Conservation (phyloP, 1,140 invertebrate genomes). For the Zaprionus camerounensis region DNA sequence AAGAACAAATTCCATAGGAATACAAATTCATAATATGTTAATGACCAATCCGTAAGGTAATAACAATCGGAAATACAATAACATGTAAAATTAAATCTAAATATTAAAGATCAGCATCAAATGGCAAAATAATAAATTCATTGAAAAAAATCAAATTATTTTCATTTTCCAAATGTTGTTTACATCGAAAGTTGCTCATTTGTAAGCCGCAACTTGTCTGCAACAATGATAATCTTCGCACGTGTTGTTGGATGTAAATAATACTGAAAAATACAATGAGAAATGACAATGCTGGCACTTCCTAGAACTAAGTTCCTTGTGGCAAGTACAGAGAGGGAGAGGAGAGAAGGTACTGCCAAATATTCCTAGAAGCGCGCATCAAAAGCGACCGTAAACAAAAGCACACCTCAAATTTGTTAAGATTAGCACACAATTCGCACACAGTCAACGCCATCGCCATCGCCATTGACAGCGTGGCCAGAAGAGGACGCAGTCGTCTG, state of each 20-base stretch:
- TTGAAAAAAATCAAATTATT: background rate
- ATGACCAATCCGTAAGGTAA: too few relatives aligned
- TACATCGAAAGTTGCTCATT: background rate
- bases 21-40: too few relatives aligned
- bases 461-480: conserved; percentile 29
- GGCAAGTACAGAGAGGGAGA: background rate
- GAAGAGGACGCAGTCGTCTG: conserved; percentile 47
- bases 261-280: conserved; percentile 9
- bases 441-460: conserved; percentile 60
- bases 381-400: conserved; percentile 64
- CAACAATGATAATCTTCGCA: background rate
- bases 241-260: background rate
- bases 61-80: too few relatives aligned
- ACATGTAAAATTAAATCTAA: too few relatives aligned
- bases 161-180: background rate
- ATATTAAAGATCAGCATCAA: background rate
- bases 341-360: background rate
- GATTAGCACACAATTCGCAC: conserved; percentile 80
- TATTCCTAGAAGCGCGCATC: background rate
- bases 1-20: too few relatives aligned
- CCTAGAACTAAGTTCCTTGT: background rate
- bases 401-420: conserved; percentile 78
- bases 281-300: conserved; percentile 1
- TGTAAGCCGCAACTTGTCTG: background rate
- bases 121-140: background rate